Evolutionary conservation across 2,888 invertebrate species (phyloP).

Genomic region (Sinelater perroti): DNA sequence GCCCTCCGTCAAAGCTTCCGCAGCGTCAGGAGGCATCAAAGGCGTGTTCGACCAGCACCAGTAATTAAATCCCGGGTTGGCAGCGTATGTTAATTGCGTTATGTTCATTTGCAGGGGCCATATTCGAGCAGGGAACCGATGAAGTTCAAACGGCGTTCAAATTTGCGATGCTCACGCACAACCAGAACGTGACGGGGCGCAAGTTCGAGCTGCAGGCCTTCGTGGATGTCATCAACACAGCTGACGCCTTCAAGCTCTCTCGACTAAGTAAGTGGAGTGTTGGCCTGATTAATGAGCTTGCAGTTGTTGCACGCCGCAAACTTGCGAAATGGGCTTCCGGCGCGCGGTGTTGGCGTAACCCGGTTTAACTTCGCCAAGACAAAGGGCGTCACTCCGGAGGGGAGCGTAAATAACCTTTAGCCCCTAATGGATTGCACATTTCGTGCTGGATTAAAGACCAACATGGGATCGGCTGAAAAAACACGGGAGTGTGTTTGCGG

Average conservation of each 20-base stretch:
- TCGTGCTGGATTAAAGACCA: not conserved
- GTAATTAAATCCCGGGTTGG: conserved; percentile 6
- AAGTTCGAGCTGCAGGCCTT: conserved; percentile 87
- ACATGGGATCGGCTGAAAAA: not conserved
- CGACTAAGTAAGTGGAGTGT: conserved; percentile 80
- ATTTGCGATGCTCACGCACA: conserved; percentile 86
- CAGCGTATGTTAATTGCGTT: conserved; percentile 4
- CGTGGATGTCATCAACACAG: conserved; percentile 91
- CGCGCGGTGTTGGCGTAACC: no score
- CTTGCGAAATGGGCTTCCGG: no score
- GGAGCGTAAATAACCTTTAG: no score
- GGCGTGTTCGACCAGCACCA: not conserved
- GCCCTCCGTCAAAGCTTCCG: not conserved
- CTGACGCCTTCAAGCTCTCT: conserved; percentile 91
- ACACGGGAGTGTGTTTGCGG: not conserved
- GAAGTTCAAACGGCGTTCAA: conserved; percentile 94
- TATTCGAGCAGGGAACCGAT: conserved; percentile 91
- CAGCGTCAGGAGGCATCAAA: not conserved
- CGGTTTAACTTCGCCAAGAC: no score
- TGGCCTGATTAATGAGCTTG: conserved; percentile 13
- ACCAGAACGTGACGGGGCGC: conserved; percentile 80
- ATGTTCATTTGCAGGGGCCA: conserved; percentile 74
- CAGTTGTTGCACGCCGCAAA: not conserved
- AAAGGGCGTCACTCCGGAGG: not conserved
- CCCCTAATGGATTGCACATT: not conserved